Evolutionary conservation across 1,140 invertebrate genomes (phyloP), one percentile per base, ranked within the genome.

Genomic region (Hylaeus volcanicus): DNA sequence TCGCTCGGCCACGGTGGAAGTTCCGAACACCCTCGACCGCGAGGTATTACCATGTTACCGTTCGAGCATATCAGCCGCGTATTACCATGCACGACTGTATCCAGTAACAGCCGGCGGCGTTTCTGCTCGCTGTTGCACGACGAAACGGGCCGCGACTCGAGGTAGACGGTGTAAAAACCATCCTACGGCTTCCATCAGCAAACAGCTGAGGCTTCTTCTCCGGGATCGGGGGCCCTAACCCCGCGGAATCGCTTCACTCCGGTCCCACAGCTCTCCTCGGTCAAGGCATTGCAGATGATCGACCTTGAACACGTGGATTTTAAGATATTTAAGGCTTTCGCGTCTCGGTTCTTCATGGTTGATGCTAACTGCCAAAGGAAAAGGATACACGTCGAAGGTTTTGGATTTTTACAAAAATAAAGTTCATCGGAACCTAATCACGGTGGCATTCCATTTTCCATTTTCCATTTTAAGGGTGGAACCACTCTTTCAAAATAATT

Each of bases 141-240:
- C 61, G 56, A 39, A 70, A 60, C 58, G 45, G 56, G 39, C 68
- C 51, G 55, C 65, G 45, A 53, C 51, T 68, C 53, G 26, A 39
- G 55, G 41, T 64, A 73, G 60, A 77, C 68, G 56, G 48, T 12
- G 76, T 73, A 79, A 79, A 73, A 61, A 65, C 9, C 43, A 64
- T 86, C 65, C 77, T 90, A 92, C 61, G 91, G 91, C 90, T 92
- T 92, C 91, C 90, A 92, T 90, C 56, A 87, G 88, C 89, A 90
- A 92, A 93, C 90, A 92, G 90, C 90, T 90, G 91, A 92, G 91
- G 91, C 91, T 92, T 93, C 91, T 81, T 83, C 74, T 60, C 82
- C 73, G 51, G 65, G 73, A 41, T 72, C 70, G 63, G 72, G 77
- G 86, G 88, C 86, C 84, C 81, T 85, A 90, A 83, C 87, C 88